Base-by-base conservation (phyloP, 2,888 invertebrate genomes). In the Panopea generosa region DNA sequence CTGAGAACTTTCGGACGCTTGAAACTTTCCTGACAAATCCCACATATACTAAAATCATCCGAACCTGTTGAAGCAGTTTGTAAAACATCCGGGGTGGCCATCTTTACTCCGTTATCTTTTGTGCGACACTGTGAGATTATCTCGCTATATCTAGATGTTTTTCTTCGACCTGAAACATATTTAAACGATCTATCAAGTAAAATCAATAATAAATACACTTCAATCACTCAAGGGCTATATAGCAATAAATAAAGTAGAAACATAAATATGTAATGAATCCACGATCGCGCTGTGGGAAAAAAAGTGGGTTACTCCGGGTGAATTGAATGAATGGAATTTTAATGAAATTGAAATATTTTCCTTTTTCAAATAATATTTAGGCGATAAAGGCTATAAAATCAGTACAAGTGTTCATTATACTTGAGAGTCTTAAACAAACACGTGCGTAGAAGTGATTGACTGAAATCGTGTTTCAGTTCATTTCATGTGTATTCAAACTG, bases 41-140 rank as follows among this genome's bases (percentile, higher is more conserved):
- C 59, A 62, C 85, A 86, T 2, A 79, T 40, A 11, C 70, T 67
- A n/a, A 82, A 82, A 43, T 83, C 73, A n/a, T 84, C 83, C 20
- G 78, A 22, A 52, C 78, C 72, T 33, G 45, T 62, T 43, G 74
- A 65, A 6, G 81, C 61, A 4, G 75, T 63, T 57, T 77, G 71
- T 66, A 81, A 50, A 45, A 81, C 77, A 53, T 81, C 81, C 14
- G 81, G 81, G 18, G 81, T 81, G 14, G 77, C 74, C 81, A 81
- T 81, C 50, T 57, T 78, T 43, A 63, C 27, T 61, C 76, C 50
- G 4, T 11, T 33, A 33, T 33, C 33, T 33, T 33, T 33, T 33
- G 33, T 33, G 33, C 33, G 33, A 33, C 33, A 7, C 4, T 33
- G 4, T 33, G 6, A 33, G 33, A 11, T 33, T 33, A 33, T 33